Conservation (phyloP, 2,113 vertebrate genomes). For the Mus spicilegus region DNA sequence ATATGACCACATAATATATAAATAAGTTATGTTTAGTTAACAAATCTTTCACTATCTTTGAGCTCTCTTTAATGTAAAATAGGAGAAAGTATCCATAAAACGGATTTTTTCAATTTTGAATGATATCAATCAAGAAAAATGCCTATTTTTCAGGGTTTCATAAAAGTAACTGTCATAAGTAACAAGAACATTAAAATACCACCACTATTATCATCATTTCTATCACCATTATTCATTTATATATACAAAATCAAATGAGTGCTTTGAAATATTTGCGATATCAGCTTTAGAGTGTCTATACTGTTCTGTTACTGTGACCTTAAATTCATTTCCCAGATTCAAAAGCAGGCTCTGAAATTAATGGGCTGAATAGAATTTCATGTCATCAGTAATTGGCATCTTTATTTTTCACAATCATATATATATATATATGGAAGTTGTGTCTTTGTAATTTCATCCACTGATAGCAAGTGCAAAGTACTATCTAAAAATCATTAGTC, state of each 20-base stretch:
- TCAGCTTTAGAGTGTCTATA: neutral
- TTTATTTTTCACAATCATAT: neutral
- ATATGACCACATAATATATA: neutral
- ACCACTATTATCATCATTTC: neutral
- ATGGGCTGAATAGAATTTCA: neutral
- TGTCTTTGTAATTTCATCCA: neutral
- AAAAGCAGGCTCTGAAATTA: neutral
- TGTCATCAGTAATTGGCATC: neutral
- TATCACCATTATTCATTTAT: neutral
- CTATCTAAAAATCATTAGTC: neutral
- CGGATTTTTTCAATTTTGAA: conserved; percentile 10
- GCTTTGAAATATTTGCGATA: neutral
- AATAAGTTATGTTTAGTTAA: neutral
- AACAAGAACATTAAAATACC: neutral
- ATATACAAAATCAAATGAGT: neutral
- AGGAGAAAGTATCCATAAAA: neutral
- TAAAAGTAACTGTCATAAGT: neutral
- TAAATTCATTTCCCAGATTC: neutral
- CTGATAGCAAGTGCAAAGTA: neutral
- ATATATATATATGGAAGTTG: neutral
- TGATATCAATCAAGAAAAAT: neutral
- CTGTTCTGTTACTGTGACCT: neutral
- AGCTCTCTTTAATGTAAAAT: neutral
- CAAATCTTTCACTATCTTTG: neutral
- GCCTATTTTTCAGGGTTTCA: neutral